Base-by-base conservation (phyloP, 2,888 invertebrate genomes). In the Tineola bisselliella region DNA sequence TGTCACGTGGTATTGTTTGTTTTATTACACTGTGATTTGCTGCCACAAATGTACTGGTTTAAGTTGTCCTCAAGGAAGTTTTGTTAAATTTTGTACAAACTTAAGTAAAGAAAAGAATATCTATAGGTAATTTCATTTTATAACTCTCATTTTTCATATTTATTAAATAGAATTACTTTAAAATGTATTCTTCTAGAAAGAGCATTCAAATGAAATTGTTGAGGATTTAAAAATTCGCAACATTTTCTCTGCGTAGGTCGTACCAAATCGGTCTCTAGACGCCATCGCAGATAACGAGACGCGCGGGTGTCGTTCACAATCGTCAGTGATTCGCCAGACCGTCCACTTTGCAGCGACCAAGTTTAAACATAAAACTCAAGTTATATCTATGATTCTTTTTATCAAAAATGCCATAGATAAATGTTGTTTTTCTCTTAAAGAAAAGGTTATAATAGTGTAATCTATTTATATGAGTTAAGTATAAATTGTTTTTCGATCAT, bases 1-100 rank as follows among this genome's bases (percentile, higher is more conserved):
- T 62, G 61, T 59, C 62, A 62, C 61, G 63, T 62, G 63, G 62
- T 63, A 8, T 44, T 1, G 44, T 58, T 59, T 60, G 60, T 60
- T 60, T 59, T 59, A 59, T 59, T 17, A 59, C 44, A 25, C 30
- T 43, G 60, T 48, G 48, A 60, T 60, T 60, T 60, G 44, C 4
- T n/a, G 54, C 30, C 13, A 48, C 19, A 44, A 60, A 60, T 60
- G 43, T 12, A 60, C 8, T 52, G 52, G 52, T 15, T 25, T 25
- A 54, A 54, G 54, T 54, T 54, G 17, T 11, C 52, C 18, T 52
- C 17, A 54, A 54, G 54, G 1, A 48, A 48, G 48, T 48, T 3
- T 48, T 38, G 10, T 3, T 4, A 6, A 38, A 38, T n/a, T 38
- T 38, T 6, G n/a, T 6, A 38, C 10, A 38, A 38, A 12, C 10